Percentiles rank a stretch among this genome's conserved stretches.
Conservation (phyloP, 2,113 vertebrate species). For the Urocynchramus pylzowi region DNA sequence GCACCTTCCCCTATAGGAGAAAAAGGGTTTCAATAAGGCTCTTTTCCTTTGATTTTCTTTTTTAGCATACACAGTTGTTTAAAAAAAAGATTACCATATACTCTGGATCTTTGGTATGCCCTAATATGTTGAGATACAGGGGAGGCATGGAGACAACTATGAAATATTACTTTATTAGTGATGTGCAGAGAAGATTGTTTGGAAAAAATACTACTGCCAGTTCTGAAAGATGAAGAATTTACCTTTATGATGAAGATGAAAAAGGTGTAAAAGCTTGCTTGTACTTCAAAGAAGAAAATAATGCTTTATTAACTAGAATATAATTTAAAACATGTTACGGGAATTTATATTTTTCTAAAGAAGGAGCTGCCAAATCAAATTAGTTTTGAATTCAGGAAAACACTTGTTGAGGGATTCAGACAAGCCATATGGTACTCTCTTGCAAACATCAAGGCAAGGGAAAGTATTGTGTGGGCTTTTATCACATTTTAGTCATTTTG, state of each 20-base stretch:
- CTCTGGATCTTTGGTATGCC: background rate
- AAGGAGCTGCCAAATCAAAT: conserved; percentile 19
- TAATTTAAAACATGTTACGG: background rate
- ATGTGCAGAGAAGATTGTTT: background rate
- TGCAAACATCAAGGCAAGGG: background rate
- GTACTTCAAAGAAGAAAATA: background rate
- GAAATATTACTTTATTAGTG: background rate
- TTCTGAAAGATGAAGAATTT: background rate
- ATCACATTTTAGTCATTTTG: conserved; percentile 55
- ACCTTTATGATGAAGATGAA: background rate
- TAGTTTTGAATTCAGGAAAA: background rate
- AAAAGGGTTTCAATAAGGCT: background rate
- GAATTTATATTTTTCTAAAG: conserved; percentile 3
- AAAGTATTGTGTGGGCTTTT: conserved; percentile 25
- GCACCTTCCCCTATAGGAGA: background rate
- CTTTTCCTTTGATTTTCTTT: background rate
- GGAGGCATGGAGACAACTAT: background rate
- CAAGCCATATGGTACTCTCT: conserved; percentile 14
- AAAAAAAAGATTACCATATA: background rate
- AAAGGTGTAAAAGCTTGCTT: background rate
- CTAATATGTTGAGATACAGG: background rate
- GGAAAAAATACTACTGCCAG: background rate
- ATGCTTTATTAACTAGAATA: background rate
- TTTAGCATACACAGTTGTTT: background rate
- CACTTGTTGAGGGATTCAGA: background rate